phyloP scores from a whole-genome alignment of 2,797 vertebrate species.

The Myotis planiceps region DNA sequence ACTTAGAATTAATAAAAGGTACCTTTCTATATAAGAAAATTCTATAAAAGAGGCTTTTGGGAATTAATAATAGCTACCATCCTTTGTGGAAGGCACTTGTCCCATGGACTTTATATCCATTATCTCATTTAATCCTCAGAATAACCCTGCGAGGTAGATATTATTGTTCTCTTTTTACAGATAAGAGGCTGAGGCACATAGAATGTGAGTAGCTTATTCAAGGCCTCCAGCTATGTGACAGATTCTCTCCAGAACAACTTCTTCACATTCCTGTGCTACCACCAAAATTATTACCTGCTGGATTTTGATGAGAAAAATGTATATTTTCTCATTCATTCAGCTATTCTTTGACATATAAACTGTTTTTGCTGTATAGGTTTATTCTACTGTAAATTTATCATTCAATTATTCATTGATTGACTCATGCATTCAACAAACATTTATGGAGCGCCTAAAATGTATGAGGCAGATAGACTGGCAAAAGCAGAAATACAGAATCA shows the following conservation, averaged over 20 bases:
- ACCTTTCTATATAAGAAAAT: not conserved
- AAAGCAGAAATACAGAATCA: not conserved
- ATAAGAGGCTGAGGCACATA: not conserved
- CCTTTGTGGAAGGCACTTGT: not conserved
- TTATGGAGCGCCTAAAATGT: not conserved
- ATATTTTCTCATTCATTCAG: not conserved
- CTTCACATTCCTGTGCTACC: not conserved
- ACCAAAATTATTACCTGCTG: not conserved
- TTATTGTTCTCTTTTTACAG: not conserved
- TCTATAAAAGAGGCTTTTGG: not conserved
- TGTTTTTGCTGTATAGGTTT: not conserved
- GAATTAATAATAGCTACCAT: conserved; percentile 6
- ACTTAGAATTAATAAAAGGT: not conserved
- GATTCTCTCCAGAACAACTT: not conserved
- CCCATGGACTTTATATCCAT: not conserved
- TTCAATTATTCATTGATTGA: not conserved
- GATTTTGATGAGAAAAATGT: not conserved
- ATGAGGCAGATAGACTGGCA: not conserved
- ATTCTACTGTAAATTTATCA: not conserved
- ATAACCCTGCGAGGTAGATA: not conserved
- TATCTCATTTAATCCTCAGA: conserved; percentile 4
- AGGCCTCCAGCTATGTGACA: not conserved
- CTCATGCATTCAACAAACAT: not conserved
- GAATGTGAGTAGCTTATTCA: not conserved
- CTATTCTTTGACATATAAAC: not conserved